Conservation (phyloP, 2,888 invertebrate species). For the Alloplasta piceator region DNA sequence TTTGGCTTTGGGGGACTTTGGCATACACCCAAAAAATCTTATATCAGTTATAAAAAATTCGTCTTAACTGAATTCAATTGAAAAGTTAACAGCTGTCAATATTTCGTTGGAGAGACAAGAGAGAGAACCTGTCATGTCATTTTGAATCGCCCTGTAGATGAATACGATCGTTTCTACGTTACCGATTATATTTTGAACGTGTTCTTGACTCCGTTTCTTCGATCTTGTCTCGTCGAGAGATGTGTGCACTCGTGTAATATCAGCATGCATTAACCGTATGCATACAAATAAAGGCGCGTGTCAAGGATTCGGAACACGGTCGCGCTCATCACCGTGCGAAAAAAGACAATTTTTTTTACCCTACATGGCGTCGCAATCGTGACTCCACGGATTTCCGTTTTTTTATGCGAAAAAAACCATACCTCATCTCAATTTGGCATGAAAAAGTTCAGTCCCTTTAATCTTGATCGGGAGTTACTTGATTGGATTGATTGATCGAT, state of each 20-base stretch:
- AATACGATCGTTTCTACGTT: constrained; percentile 32
- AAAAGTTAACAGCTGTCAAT: too few relatives aligned
- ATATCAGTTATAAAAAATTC: too few relatives aligned
- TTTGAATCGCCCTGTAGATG: constrained; percentile 47
- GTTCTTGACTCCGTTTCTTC: constrained; percentile 76
- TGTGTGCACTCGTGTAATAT: constrained; percentile 21
- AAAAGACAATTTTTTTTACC: constrained; percentile 37
- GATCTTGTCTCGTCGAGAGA: constrained; percentile 35
- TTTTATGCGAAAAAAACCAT: background rate
- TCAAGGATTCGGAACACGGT: constrained; percentile 77
- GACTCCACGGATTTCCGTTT: constrained; percentile 32
- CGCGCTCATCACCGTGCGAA: constrained; percentile 51
- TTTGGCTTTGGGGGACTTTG: too few relatives aligned
- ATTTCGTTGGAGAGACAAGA: background rate
- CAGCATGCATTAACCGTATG: background rate
- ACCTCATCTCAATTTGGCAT: background rate
- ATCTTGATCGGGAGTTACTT: too few relatives aligned
- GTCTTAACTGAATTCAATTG: too few relatives aligned
- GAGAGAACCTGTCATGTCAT: background rate
- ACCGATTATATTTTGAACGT: constrained; percentile 52
- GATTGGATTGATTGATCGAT: too few relatives aligned
- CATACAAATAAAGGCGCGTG: constrained; percentile 46
- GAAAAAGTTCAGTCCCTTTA: too few relatives aligned
- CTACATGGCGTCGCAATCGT: constrained; percentile 35
- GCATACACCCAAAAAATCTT: too few relatives aligned